phyloP scores from a whole-genome alignment of 2,797 vertebrate species.

The Amblyopsis hoosieri region DNA sequence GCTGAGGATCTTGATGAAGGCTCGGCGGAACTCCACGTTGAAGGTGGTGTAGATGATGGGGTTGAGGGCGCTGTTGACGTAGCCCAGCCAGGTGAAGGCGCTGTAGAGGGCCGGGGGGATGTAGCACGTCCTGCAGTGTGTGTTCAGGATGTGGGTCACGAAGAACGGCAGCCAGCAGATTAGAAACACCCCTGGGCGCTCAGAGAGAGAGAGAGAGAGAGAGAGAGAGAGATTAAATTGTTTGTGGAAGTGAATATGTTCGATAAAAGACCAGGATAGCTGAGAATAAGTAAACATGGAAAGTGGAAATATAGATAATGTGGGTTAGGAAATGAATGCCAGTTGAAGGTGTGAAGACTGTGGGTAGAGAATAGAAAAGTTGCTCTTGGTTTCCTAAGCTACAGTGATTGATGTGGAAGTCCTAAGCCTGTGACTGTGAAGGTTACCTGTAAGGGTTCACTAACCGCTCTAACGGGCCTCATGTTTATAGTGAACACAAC shows the following conservation, averaged over 20 bases:
- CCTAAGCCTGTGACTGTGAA: neutral
- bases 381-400: neutral
- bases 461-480: conserved; percentile 2
- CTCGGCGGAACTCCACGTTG: conserved; percentile 91
- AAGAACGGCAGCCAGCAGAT: conserved; percentile 98
- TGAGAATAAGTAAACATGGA: neutral
- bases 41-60: conserved; percentile 95
- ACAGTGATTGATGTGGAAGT: neutral
- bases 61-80: conserved; percentile 93
- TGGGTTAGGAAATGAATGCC: neutral
- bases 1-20: conserved; percentile 94
- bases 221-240: neutral
- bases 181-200: conserved; percentile 87
- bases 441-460: neutral
- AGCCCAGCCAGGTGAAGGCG: conserved; percentile 93
- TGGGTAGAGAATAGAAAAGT: neutral
- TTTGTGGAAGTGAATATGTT: too few species aligned
- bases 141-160: conserved; percentile 91
- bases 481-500: neutral
- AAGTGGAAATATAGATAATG: neutral
- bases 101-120: conserved; percentile 87
- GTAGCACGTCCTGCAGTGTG: conserved; percentile 87
- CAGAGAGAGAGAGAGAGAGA: conserved; percentile 13
- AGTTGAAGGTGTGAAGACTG: neutral
- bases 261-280: neutral